Evolutionary conservation across 2,113 vertebrate species (phyloP), one percentile per base, ranked within the genome.

Genomic region (Strix uralensis): DNA sequence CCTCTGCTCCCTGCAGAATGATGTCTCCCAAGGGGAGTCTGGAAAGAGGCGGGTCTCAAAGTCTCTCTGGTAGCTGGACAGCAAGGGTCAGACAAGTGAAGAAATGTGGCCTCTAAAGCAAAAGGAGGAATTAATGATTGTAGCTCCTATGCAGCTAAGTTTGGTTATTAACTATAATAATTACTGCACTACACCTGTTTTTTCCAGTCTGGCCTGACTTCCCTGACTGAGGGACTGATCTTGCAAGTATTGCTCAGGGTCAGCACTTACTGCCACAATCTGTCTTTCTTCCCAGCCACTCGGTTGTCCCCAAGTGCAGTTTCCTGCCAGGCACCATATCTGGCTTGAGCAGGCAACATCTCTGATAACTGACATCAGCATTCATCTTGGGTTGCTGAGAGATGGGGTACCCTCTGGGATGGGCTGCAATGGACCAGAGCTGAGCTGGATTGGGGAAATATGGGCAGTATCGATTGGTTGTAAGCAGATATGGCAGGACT

Each of bases 381-480:
- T 52, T 30, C 0, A 0, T 13, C 26, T 52, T 30, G 26, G 25
- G 23, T 9, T 71, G 17, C 42, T 58, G 51, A 47, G 46, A 80
- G 25, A 16, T 74, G 29, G 7, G 2, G 4, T 30, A 54, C 18
- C 18, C 9, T 52, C 23, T 71, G 15, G 40, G 8, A 12, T 42
- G 29, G 14, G 7, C 47, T 86, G 20, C 7, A 11, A 51, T 7
- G 75, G 61, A 51, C 25, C n/a, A 44, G 15, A 23, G 7, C 17
- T 67, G 38, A 18, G 13, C 29, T 65, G 58, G 19, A 27, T 51
- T 0, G 0, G 23, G 8, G 6, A 86, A 91, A 29, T 16, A 3
- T 3, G 7, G 20, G 18, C 36, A 70, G 4, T n/a, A 61, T 10
- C 1, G 0, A 20, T 13, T 8, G 4, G 10, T 38, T 5, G 1